A percentile compares a stretch with the other conserved stretches of the same genome.
These are phyloP conservation scores for Microtus oregoni DNA, from an alignment of 2,113 vertebrate species.

Conservation along the genomic window DNA sequence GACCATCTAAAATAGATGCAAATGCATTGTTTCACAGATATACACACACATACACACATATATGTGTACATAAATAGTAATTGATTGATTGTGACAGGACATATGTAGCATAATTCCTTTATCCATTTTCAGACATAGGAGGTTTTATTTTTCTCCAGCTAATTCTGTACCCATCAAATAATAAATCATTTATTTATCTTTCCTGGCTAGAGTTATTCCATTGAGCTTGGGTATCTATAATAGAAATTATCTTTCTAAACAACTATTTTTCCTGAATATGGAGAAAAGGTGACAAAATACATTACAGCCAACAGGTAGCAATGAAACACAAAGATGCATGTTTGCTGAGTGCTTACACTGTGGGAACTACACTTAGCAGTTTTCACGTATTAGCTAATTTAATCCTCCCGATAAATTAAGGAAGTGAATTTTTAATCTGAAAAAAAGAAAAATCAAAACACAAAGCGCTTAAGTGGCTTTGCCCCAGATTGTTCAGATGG, in stretches of 20 bases:
- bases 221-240: background rate
- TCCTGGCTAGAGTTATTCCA: background rate
- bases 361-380: conserved; percentile 4
- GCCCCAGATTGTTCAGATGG: background rate
- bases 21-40: background rate
- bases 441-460: background rate
- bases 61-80: background rate
- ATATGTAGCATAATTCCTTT: background rate
- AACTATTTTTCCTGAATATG: background rate
- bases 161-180: background rate
- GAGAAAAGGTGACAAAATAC: background rate
- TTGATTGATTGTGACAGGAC: background rate
- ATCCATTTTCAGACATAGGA: background rate
- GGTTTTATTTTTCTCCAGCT: background rate
- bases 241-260: background rate
- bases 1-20: background rate
- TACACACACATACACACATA: background rate
- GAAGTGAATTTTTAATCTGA: background rate
- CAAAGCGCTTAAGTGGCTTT: conserved; percentile 19
- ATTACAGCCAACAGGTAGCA: background rate
- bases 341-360: background rate
- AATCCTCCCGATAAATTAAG: background rate
- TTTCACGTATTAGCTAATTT: conserved; percentile 11
- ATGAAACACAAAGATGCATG: background rate
- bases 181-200: background rate